Base-by-base conservation (phyloP, 2,113 vertebrate species). In the Haplochromis burtoni region DNA sequence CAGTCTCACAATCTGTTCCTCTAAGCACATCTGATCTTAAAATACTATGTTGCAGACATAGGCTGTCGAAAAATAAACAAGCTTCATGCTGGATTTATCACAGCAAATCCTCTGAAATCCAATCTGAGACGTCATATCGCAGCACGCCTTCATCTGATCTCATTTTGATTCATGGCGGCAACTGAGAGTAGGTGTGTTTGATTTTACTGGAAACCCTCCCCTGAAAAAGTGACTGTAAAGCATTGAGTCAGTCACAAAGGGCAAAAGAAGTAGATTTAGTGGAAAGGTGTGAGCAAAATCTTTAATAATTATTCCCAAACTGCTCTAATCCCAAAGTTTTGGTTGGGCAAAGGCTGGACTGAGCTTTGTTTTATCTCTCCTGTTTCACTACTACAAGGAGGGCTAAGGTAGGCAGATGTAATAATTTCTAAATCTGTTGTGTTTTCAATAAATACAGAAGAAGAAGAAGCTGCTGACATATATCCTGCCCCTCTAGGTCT, bases 61-160 rank as follows among this genome's bases (percentile, higher is more conserved):
- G 84, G 66, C 82, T 68, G 84, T 8, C 12, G 51, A 49, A 89
- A 89, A 92, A 90, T 82, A 94, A 93, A 95, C 88, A 90, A 87
- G 87, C 88, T 84, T 91, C 73, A 87, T 45, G 82, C 81, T 57
- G 82, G 91, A 90, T 61, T 94, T 92, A 94, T 90, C 85, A 82
- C 73, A 80, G 82, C 87, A 94, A 96, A 94, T 96, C 93, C 93
- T 81, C 81, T 86, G 53, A 82, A 94, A 94, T 93, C 93, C 89
- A 94, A 91, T 93, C 86, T 88, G 16, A 73, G 76, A 91, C 55
- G 4, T 81, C 89, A 89, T 55, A 76, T 87, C 12, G 7, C 71
- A 11, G 86, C 86, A 87, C 53, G 87, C 85, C 87, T 88, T 92
- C 82, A 55, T 87, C 78, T 42, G 66, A 85, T 85, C 82, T 73